Base-by-base conservation (phyloP, 64 coral and sea anemone species). In the Catalaphyllia jardinei region DNA sequence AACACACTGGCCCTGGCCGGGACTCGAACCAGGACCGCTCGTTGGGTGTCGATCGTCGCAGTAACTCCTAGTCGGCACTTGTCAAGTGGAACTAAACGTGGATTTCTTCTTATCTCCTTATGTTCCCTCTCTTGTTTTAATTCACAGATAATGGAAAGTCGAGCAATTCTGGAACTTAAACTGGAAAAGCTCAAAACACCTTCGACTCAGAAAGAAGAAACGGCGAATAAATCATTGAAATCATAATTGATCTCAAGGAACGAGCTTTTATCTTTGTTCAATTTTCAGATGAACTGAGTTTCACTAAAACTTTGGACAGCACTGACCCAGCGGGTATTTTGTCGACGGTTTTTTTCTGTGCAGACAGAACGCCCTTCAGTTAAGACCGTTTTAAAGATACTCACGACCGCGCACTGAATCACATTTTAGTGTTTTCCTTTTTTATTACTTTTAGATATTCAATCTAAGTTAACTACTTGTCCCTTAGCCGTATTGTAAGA, bases 141-240 rank as follows among this genome's bases (percentile, higher is more conserved):
- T 49, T 91, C 55, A 13, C 28, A 92, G 90, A 67, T 86, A 31
- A 92, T 87, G 90, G 90, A 92, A 79, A 77, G 61, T 71, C 73
- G 90, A 61, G 86, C 76, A 51, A 11, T 22, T 3, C 73, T 92
- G 84, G 90, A 92, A 42, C 39, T 87, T 27, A 86, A 87, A 25
- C 61, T 92, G 22, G 83, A 79, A 49, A 61, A 65, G 17, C 72
- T 87, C 10, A 92, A 87, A 29, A 67, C 90, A 30, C 38, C 62
- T 71, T 85, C 63, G 18, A n/a, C 62, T 5, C 42, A 71, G 39
- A 39, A 30, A 38, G 6, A 50, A 1, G 33, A 85, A 71, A 71
- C 17, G 46, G 11, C 25, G 8, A 14, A 4, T 1, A 22, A 46
- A 46, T 46, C 42, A 71, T 12, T 67, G 25, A 67, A 71, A 85